Base-by-base conservation (phyloP, 2,888 invertebrate species). In the Ariolimax columbianus region DNA sequence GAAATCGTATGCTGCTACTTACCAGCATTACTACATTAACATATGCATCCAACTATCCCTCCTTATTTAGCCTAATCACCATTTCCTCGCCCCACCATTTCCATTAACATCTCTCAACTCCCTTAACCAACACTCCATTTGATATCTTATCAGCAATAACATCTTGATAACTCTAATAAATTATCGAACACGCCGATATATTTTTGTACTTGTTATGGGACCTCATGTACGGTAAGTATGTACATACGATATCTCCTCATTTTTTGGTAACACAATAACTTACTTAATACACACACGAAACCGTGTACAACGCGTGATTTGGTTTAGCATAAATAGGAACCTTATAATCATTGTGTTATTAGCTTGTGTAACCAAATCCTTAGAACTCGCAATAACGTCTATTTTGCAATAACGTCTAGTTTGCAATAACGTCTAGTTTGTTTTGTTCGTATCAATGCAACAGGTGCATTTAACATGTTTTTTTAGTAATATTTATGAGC, bases 391-490 rank as follows among this genome's bases (percentile, higher is more conserved):
- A 66, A 66, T 33, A 33, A 66, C 66, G 17, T 23, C 30, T 33
- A 36, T 51, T 33, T 75, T 75, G 51, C n/a, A n/a, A n/a, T n/a
- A n/a, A n/a, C n/a, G n/a, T n/a, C n/a, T n/a, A n/a, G n/a, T n/a
- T n/a, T n/a, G n/a, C n/a, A n/a, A n/a, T n/a, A n/a, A 66, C 66
- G 17, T 23, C 30, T 33, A 36, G 75, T 33, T 75, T 75, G 51
- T 75, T 51, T 51, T 36, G 23, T 51, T 75, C 23, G 36, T 47
- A 33, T 47, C 33, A 36, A 33, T 75, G 75, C 33, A 75, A 75
- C 75, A 75, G 75, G 75, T 75, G 75, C 51, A 17, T 75, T 75
- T 33, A 75, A 51, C 33, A 51, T 51, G 33, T 33, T 51, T 19
- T 75, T 51, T 75, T 75, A 33, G 51, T 51, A 75, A 51, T 75